Evolutionary conservation across 2,888 invertebrate genomes (phyloP).

Genomic region (Apodemia mormo): DNA sequence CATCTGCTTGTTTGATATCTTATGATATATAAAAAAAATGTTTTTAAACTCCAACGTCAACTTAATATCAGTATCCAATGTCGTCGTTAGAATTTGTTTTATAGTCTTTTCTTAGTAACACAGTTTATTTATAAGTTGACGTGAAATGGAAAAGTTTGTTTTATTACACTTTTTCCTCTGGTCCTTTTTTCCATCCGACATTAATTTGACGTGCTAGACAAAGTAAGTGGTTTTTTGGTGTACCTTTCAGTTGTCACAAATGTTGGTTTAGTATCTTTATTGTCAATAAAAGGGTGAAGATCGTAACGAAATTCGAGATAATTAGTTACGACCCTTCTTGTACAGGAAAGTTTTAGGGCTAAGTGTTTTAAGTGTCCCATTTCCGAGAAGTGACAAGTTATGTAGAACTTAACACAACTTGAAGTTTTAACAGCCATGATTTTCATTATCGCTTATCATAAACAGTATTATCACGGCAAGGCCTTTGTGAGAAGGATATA

Average conservation of each 20-base stretch:
- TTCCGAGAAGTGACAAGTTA: not conserved
- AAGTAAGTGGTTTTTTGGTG: not conserved
- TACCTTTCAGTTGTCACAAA: not conserved
- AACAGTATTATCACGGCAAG: too few relatives aligned
- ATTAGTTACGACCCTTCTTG: conserved; percentile 2
- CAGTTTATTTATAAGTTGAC: conserved; percentile 17
- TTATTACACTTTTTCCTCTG: conserved; percentile 8
- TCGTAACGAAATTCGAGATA: not conserved
- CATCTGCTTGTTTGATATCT: too few relatives aligned
- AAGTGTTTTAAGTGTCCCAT: conserved; percentile 2
- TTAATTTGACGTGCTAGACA: conserved; percentile 3
- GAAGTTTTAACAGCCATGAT: too few relatives aligned
- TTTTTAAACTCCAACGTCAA: not conserved
- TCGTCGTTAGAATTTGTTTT: conserved; percentile 1
- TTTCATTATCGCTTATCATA: too few relatives aligned
- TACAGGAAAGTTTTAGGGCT: not conserved
- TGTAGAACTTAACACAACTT: too few relatives aligned
- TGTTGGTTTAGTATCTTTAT: not conserved
- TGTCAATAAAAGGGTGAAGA: not conserved
- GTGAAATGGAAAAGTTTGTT: conserved; percentile 11
- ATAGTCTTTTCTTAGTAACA: not conserved
- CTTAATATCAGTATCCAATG: not conserved
- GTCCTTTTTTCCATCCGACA: not conserved
- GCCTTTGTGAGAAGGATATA: too few relatives aligned
- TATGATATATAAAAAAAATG: too few relatives aligned